Base-by-base conservation (phyloP, 1,140 invertebrate species). In the Zophobas morio region DNA sequence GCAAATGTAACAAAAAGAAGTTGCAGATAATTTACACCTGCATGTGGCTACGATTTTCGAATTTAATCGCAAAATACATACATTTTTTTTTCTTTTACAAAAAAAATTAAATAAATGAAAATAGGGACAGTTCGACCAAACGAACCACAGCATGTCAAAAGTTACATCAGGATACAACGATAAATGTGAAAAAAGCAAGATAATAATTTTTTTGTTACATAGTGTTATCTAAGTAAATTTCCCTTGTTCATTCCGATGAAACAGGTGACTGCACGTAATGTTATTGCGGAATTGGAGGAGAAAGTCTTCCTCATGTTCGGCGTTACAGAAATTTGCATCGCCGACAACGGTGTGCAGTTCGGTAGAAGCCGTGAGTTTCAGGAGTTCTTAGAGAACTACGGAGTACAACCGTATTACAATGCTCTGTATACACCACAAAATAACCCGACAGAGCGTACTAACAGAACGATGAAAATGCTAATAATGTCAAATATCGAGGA, bases 181-280 rank as follows among this genome's bases (percentile, higher is more conserved):
- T n/a, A n/a, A n/a, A n/a, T n/a, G n/a, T n/a, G n/a, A n/a, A n/a
- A n/a, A n/a, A n/a, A n/a, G n/a, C n/a, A n/a, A n/a, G n/a, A n/a
- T n/a, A n/a, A n/a, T n/a, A n/a, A n/a, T n/a, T n/a, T n/a, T n/a
- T n/a, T n/a, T n/a, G n/a, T n/a, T n/a, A n/a, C n/a, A n/a, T n/a
- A n/a, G n/a, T n/a, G n/a, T n/a, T 77, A 81, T 35, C 84, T 86
- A 66, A 84, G 81, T 1, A 84, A 85, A 66, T 87, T 75, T 63
- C 8, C 63, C 1, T 1, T 80, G 1, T 6, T 78, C 0, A 77
- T 80, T 66, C 66, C 79, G 33, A 60, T 78, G 32, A 47, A 77
- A 32, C 8, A 40, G 0, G 70, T 79, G 6, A 80, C 56, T 0
- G 66, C 81, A 1, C 40, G 32, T 20, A 4, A 70, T 1, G 40